phyloP scores from a whole-genome alignment of 2,797 vertebrate genomes.

The Sylvilagus floridanus region DNA sequence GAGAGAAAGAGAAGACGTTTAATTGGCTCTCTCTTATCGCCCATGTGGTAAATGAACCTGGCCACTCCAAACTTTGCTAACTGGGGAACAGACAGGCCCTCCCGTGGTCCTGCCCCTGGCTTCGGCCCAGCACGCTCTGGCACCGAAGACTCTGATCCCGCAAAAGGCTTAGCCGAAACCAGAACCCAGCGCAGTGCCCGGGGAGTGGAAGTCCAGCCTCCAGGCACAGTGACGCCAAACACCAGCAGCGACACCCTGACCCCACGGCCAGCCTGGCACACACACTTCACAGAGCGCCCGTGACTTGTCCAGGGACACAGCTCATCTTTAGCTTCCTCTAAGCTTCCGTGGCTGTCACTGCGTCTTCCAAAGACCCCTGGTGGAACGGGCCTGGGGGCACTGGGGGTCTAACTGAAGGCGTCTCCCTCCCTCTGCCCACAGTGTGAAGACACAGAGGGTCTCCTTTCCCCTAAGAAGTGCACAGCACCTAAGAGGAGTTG shows the following conservation, averaged over 20 bases:
- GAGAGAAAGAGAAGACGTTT: constrained; percentile 57
- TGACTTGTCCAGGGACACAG: not conserved
- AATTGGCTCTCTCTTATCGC: constrained; percentile 66
- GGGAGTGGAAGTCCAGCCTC: not conserved
- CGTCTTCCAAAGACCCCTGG: too few species aligned
- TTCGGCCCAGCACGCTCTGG: not conserved
- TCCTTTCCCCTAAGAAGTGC: not conserved
- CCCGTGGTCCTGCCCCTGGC: not conserved
- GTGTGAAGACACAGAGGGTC: not conserved
- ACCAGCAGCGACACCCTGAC: not conserved
- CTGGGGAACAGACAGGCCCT: not conserved
- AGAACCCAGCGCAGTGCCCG: not conserved
- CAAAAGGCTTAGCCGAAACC: not conserved
- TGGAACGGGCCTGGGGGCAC: not conserved
- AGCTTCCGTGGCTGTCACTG: not conserved
- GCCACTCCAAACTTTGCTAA: constrained; percentile 72
- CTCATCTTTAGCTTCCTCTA: not conserved
- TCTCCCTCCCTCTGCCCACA: not conserved
- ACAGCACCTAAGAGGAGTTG: not conserved
- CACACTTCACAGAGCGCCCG: not conserved
- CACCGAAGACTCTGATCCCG: too few species aligned
- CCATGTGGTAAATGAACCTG: constrained; percentile 64
- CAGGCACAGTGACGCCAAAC: not conserved
- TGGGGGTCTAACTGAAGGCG: not conserved
- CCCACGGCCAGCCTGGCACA: not conserved